A percentile compares a stretch with the other conserved stretches of the same genome.
phyloP scores from a whole-genome alignment of 2,113 vertebrate species.

The Onychostoma macrolepis region DNA sequence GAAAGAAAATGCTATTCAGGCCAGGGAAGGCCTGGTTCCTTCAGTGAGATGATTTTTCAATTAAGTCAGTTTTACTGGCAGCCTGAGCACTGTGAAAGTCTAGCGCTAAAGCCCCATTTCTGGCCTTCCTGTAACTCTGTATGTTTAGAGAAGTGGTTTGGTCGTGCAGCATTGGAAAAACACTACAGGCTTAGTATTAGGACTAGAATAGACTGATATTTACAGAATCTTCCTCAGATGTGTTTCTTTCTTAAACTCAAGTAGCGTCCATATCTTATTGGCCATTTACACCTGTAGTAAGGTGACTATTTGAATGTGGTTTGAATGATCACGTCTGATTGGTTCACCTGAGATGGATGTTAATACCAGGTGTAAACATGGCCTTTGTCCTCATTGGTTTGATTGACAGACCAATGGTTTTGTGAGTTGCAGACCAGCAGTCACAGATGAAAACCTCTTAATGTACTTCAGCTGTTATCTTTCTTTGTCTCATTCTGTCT shows the following conservation, averaged over 20 bases:
- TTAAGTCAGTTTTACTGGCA: neutral
- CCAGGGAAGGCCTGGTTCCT: neutral
- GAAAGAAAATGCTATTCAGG: neutral
- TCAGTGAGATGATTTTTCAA: neutral
- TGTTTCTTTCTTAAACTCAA: neutral
- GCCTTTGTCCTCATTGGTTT: neutral
- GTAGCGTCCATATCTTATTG: neutral
- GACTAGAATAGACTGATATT: neutral
- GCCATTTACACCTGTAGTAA: neutral
- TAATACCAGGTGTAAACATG: neutral
- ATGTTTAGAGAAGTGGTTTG: constrained; percentile 26
- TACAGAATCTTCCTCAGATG: neutral
- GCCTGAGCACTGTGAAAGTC: neutral
- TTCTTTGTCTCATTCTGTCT: constrained; percentile 15
- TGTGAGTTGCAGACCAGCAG: neutral
- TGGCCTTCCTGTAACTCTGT: constrained; percentile 13
- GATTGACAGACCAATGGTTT: neutral
- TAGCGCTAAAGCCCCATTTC: neutral
- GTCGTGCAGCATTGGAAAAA: neutral
- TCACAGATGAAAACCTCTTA: neutral
- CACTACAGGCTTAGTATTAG: neutral
- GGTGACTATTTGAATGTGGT: neutral
- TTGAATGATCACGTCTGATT: neutral
- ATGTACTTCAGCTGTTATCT: neutral
- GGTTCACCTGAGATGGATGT: neutral